Base-by-base conservation (phyloP, 2,113 vertebrate genomes). In the Thamnaconus septentrionalis region DNA sequence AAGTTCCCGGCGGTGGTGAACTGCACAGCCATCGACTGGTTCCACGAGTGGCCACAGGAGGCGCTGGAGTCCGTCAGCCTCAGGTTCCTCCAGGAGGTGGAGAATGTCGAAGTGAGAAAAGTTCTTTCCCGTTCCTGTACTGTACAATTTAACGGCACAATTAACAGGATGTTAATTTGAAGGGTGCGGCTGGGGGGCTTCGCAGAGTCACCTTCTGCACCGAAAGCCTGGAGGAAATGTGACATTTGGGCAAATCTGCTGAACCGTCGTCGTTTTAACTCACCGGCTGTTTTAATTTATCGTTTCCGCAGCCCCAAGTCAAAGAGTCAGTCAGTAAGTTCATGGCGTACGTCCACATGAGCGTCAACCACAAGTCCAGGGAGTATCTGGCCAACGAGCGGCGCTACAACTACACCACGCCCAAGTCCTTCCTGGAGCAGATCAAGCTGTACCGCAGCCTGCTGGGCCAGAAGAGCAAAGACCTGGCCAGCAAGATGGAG, bases 391-490 rank as follows among this genome's bases (percentile, higher is more conserved):
- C 80, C 76, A 95, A 93, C 0, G 96, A 99, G 66, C 92, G 94
- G 1, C 92, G 94, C 39, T 94, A 94, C 80, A 98, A 98, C 88
- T 97, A 97, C 85, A 98, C 96, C 46, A 98, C 97, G 0, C 96
- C 97, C 40, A 99, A 98, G 73, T 98, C 97, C 0, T 99, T 98
- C 84, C 94, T 99, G 79, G 96, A 97, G 83, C 96, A 98, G 75
- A 95, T 99, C 88, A 95, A 94, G 66, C 92, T 99, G 56, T 98
- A 97, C 66, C 90, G 91, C 79, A 94, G 79, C 66, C 87, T 98
- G 80, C 84, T 98, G 59, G 8, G 56, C 41, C 89, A 88, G 39
- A 96, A 93, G 50, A 82, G 89, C 41, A 88, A 72, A 61, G 94
- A 95, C 3, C 90, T 99, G 12, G 88, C 85, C 55, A 87, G 73